These are phyloP conservation scores for Dolichoris vasculosae DNA, from an alignment of 1,140 invertebrate genomes.

Conservation along the genomic window DNA sequence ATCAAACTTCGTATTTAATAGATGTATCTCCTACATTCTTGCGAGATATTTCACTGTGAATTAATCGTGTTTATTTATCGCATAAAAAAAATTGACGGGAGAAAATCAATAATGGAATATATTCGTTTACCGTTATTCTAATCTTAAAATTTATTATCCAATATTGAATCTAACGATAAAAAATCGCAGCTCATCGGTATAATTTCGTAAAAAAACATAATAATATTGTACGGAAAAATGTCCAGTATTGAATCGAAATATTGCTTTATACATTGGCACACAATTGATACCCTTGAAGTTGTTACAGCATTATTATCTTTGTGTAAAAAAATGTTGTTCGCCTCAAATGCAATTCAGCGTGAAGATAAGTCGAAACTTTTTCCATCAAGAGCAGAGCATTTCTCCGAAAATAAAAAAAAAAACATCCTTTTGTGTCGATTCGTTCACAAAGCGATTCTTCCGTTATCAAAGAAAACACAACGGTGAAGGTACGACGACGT, in stretches of 20 bases:
- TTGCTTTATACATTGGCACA: background rate
- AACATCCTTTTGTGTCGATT: slow-evolving; percentile 1
- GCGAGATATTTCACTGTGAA: too few species aligned
- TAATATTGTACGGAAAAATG: background rate
- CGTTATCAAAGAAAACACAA: slow-evolving; percentile 7
- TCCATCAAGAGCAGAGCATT: background rate
- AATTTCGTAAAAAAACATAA: too few species aligned
- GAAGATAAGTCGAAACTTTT: background rate
- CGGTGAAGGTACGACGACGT: background rate
- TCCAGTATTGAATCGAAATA: background rate
- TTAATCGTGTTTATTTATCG: too few species aligned
- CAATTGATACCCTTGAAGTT: background rate
- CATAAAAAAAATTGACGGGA: too few species aligned
- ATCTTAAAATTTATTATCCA: too few species aligned
- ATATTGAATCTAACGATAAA: too few species aligned
- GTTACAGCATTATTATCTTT: background rate
- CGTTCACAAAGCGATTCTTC: background rate
- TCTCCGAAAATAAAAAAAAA: background rate
- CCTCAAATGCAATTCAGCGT: background rate
- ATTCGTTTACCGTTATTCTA: too few species aligned
- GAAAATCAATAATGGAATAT: too few species aligned
- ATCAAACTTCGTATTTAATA: too few species aligned
- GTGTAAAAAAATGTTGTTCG: background rate
- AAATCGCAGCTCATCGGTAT: too few species aligned
- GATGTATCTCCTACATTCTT: too few species aligned